These are phyloP conservation scores for Anaspis maculata DNA, from an alignment of 2,888 invertebrate genomes.

Conservation along the genomic window DNA sequence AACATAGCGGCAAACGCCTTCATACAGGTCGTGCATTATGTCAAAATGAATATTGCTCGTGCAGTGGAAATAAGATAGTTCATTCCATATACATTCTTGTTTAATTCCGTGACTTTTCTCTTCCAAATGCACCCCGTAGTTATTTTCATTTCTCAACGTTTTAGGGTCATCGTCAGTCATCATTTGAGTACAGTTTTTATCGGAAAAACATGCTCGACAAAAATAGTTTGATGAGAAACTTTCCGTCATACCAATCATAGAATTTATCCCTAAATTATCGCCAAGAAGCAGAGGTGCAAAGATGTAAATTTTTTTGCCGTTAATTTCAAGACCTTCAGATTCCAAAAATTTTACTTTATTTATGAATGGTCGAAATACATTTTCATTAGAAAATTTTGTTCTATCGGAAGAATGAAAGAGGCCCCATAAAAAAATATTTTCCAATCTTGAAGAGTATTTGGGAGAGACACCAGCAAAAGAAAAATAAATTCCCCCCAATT, in stretches of 20 bases:
- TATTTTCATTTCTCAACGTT: background rate
- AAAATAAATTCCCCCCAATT: conserved; percentile 13
- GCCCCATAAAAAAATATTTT: conserved; percentile 15
- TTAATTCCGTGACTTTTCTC: background rate
- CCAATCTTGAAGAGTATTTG: conserved; percentile 11
- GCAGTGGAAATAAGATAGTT: background rate
- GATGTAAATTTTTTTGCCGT: background rate
- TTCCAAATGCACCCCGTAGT: background rate
- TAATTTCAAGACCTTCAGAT: background rate
- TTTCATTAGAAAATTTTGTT: conserved; percentile 8
- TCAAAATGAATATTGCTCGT: background rate
- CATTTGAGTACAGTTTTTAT: background rate
- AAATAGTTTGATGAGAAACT: background rate
- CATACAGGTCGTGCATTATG: conserved; percentile 1
- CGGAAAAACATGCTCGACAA: background rate
- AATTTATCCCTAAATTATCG: conserved; percentile 1
- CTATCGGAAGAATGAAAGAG: conserved; percentile 13
- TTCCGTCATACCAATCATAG: background rate
- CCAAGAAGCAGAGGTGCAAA: background rate
- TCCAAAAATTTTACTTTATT: background rate
- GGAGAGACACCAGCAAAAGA: conserved; percentile 11
- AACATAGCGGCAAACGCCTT: background rate
- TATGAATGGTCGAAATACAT: background rate
- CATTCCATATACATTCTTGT: background rate
- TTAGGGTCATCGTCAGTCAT: background rate